Percentiles rank a stretch among this genome's conserved stretches.
Evolutionary conservation across 2,113 vertebrate genomes (phyloP).

Genomic region (Eretmochelys imbricata): DNA sequence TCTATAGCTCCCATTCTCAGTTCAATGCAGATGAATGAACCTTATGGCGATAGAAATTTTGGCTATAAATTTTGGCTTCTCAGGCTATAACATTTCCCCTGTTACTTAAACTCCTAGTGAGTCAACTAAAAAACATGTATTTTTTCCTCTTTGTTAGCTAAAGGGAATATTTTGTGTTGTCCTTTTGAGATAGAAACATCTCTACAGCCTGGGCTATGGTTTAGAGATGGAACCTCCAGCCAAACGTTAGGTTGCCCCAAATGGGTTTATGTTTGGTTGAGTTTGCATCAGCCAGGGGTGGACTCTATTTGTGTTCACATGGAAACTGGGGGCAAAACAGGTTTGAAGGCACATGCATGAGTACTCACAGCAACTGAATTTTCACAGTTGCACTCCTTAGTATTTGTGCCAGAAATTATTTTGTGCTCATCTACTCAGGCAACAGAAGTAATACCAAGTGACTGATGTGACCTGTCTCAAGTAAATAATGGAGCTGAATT

Average conservation of each 20-base stretch:
- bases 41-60: not conserved
- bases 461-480: not conserved
- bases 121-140: not conserved
- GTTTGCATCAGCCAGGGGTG: not conserved
- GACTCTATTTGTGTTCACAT: not conserved
- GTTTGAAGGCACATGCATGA: not conserved
- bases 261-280: not conserved
- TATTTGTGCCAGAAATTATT: not conserved
- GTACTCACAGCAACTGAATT: not conserved
- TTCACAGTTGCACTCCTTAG: not conserved
- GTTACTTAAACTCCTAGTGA: not conserved
- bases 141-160: not conserved
- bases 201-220: not conserved
- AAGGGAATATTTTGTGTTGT: not conserved
- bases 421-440: not conserved
- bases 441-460: not conserved
- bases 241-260: not conserved
- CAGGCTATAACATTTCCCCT: not conserved
- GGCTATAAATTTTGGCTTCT: no score
- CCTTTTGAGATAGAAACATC: not conserved
- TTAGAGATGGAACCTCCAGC: not conserved
- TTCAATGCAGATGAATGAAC: not conserved
- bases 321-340: not conserved
- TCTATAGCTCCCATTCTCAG: not conserved
- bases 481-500: not conserved